These are phyloP conservation scores for Candoia aspera DNA, from an alignment of 2,113 vertebrate species.

Conservation along the genomic window DNA sequence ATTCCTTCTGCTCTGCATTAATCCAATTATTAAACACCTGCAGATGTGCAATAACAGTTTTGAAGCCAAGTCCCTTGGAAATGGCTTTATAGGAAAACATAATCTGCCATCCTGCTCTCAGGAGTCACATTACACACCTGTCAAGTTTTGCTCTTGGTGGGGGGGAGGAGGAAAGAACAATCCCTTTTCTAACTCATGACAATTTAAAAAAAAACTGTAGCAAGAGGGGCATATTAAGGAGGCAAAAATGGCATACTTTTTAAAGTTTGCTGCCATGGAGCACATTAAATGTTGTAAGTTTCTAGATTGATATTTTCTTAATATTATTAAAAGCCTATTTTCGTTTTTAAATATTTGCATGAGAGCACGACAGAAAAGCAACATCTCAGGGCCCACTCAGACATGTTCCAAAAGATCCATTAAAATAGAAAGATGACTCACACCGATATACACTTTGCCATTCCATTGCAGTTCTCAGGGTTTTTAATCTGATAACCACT, in stretches of 20 bases:
- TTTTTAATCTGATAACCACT: slow-evolving; percentile 65
- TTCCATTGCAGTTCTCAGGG: slow-evolving; percentile 58
- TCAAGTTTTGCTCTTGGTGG: slow-evolving; percentile 77
- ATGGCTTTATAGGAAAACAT: slow-evolving; percentile 79
- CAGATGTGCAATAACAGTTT: slow-evolving; percentile 88
- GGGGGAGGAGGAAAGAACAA: slow-evolving; percentile 55
- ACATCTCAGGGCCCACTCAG: slow-evolving; percentile 58
- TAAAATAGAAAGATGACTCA: slow-evolving; percentile 48
- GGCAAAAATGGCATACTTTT: slow-evolving; percentile 63
- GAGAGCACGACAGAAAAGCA: slow-evolving; percentile 55
- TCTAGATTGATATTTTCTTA: slow-evolving; percentile 54
- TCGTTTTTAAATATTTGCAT: slow-evolving; percentile 69
- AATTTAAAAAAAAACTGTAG: slow-evolving; percentile 45
- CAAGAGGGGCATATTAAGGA: slow-evolving; percentile 57
- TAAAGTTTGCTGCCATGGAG: slow-evolving; percentile 63
- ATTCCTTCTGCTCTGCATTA: slow-evolving; percentile 87
- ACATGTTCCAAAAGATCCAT: slow-evolving; percentile 63
- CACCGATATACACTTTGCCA: slow-evolving; percentile 46
- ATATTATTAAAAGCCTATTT: slow-evolving; percentile 63
- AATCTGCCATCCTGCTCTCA: slow-evolving; percentile 81
- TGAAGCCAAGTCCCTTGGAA: slow-evolving; percentile 82
- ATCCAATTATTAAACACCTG: slow-evolving; percentile 95
- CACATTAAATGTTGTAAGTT: slow-evolving; percentile 67
- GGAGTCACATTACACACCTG: slow-evolving; percentile 85
- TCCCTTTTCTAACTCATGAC: slow-evolving; percentile 64